phyloP scores from a whole-genome alignment of 64 coral and sea anemone species.

The Porites australiensis region DNA sequence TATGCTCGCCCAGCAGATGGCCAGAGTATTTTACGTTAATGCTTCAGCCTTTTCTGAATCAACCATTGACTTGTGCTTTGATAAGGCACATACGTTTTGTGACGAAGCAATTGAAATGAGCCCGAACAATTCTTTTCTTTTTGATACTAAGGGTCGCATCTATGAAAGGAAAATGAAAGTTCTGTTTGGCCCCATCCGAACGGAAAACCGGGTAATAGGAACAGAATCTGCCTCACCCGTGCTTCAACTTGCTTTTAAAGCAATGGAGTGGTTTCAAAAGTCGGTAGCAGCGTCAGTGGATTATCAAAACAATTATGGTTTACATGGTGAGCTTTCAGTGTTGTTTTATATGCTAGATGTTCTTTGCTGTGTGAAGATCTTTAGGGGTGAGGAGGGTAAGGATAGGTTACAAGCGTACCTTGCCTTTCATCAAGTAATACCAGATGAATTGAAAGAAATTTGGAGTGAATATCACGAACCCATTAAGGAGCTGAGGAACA shows the following conservation, averaged over 20 bases:
- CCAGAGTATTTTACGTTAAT: constrained; percentile 72
- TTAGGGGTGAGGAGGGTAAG: constrained; percentile 38
- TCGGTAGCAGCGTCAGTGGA: constrained; percentile 7
- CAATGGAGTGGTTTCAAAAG: constrained; percentile 45
- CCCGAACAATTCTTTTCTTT: constrained; percentile 35
- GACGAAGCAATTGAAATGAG: constrained; percentile 33
- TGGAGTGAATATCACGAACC: constrained; percentile 31
- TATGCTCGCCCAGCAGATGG: constrained; percentile 70
- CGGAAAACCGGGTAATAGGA: neutral
- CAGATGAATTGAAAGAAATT: neutral
- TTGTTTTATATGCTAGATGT: constrained; percentile 74
- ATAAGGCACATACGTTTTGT: constrained; percentile 4
- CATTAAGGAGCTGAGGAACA: constrained; percentile 20
- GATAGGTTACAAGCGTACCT: constrained; percentile 42
- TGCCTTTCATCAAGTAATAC: neutral
- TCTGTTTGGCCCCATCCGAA: neutral
- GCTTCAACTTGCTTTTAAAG: neutral
- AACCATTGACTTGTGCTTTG: constrained; percentile 34
- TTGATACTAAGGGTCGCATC: constrained; percentile 74
- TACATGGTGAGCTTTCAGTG: constrained; percentile 53
- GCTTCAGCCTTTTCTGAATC: neutral
- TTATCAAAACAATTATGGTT: constrained; percentile 34
- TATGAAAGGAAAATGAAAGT: constrained; percentile 51
- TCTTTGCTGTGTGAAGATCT: constrained; percentile 25
- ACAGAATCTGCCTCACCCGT: neutral